Conservation (phyloP, 2,888 invertebrate species). For the Drosophila fungiperda region DNA sequence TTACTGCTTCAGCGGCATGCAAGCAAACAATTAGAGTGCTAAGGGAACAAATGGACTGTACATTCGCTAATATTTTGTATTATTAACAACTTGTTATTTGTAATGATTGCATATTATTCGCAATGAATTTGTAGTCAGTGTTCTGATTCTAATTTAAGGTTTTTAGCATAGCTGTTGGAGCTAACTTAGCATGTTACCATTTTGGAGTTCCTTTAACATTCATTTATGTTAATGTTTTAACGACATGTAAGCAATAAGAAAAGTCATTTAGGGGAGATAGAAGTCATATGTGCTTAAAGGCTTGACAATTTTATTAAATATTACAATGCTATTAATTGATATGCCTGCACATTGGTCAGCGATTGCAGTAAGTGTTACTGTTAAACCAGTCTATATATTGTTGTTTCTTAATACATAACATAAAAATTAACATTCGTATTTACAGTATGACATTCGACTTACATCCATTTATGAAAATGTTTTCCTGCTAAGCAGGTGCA, state of each 20-base stretch:
- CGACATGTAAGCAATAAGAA: neutral
- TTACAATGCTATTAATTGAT: neutral
- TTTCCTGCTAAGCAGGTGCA: neutral
- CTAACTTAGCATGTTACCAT: neutral
- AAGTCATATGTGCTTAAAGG: neutral
- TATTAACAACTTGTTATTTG: neutral
- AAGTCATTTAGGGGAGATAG: neutral
- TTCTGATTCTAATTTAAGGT: too few species aligned
- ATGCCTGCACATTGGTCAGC: too few species aligned
- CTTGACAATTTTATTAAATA: neutral
- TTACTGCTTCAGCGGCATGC: neutral
- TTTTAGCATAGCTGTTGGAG: neutral
- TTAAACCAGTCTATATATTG: neutral
- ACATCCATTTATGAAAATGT: neutral
- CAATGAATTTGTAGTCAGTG: neutral
- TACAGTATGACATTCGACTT: neutral
- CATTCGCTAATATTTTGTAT: neutral
- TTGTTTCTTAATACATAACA: neutral
- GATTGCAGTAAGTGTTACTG: neutral
- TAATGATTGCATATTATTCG: neutral
- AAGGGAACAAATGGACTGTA: neutral
- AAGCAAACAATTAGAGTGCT: neutral
- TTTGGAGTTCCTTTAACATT: neutral
- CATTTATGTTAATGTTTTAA: neutral
- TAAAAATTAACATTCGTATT: neutral